Evolutionary conservation across 1,140 invertebrate species (phyloP).

Genomic region (Rhizoglyphus robini): DNA sequence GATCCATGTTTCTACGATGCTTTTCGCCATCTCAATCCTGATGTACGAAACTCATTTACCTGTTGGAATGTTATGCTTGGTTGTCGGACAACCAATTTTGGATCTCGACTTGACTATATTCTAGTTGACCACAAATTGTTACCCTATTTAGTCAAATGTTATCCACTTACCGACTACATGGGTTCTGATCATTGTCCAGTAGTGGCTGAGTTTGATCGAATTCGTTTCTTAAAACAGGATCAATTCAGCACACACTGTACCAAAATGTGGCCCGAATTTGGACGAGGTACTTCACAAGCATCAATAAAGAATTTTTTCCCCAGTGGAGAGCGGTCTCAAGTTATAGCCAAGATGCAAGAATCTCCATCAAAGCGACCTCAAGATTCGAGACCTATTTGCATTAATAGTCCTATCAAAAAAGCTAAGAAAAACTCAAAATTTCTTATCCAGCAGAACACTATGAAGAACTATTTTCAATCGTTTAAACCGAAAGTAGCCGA

Average conservation of each 20-base stretch:
- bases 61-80: slow-evolving; percentile 42
- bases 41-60: slow-evolving; percentile 36
- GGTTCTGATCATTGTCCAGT: slow-evolving; percentile 49
- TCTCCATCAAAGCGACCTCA: too few relatives aligned
- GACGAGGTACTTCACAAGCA: background rate
- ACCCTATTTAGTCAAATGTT: slow-evolving; percentile 31
- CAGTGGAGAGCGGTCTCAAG: background rate
- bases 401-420: background rate
- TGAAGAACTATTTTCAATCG: background rate
- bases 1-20: slow-evolving; percentile 37
- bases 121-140: slow-evolving; percentile 34
- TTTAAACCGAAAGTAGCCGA: background rate
- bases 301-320: slow-evolving; percentile 19
- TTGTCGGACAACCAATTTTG: slow-evolving; percentile 43
- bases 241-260: slow-evolving; percentile 17
- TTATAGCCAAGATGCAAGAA: background rate
- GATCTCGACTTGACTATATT: slow-evolving; percentile 45
- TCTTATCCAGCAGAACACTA: background rate
- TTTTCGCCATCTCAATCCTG: slow-evolving; percentile 40
- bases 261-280: slow-evolving; percentile 22
- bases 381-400: too few relatives aligned
- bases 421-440: background rate
- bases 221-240: background rate
- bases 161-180: slow-evolving; percentile 37
- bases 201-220: slow-evolving; percentile 29